Percentiles rank a stretch among this genome's conserved stretches.
These are phyloP conservation scores for Sterna hirundo DNA, from an alignment of 2,113 vertebrate species.

Conservation along the genomic window DNA sequence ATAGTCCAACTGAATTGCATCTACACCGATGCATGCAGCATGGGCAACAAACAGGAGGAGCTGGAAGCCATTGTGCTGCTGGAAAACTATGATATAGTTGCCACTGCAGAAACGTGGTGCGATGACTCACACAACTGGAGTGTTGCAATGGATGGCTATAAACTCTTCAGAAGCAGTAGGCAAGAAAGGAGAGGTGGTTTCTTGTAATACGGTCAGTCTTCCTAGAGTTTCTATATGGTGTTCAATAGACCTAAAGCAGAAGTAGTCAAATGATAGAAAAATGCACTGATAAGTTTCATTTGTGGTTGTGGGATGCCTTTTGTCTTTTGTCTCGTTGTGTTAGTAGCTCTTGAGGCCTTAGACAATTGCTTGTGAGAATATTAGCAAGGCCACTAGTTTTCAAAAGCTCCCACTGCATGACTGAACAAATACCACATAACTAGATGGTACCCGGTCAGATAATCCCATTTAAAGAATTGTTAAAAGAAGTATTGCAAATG, in stretches of 20 bases:
- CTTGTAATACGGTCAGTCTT: neutral
- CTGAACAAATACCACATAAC: neutral
- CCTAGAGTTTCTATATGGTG: neutral
- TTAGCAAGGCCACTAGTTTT: neutral
- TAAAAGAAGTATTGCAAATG: neutral
- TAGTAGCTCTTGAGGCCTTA: neutral
- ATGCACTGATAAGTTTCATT: neutral
- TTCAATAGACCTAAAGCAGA: neutral
- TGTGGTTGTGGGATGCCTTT: rapidly evolving
- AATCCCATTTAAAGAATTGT: neutral
- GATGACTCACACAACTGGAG: neutral
- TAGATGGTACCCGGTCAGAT: neutral
- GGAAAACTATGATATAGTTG: neutral
- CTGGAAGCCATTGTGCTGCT: neutral
- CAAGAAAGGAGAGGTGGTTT: neutral
- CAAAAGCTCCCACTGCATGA: neutral
- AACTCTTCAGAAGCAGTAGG: neutral
- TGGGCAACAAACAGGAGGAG: neutral
- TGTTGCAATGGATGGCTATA: neutral
- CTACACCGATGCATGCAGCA: rapidly evolving
- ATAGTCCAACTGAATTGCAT: neutral
- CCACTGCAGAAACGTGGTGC: rapidly evolving
- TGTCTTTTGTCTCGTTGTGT: neutral
- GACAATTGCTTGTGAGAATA: neutral
- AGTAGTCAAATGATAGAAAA: neutral